These are phyloP conservation scores for Pollachius pollachius DNA, from an alignment of 2,113 vertebrate genomes.

Conservation along the genomic window DNA sequence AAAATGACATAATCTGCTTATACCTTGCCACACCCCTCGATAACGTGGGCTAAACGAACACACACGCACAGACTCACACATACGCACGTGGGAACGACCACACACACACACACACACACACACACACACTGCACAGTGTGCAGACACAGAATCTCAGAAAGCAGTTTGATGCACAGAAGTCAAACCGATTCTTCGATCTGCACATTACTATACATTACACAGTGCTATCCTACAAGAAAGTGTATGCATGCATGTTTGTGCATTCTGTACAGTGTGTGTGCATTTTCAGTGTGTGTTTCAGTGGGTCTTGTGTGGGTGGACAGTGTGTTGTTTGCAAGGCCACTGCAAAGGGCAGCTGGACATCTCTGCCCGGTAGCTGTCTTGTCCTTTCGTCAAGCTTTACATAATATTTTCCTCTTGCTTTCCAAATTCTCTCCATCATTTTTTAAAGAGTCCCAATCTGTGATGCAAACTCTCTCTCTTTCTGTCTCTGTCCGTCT, in stretches of 20 bases:
- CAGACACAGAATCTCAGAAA: background rate
- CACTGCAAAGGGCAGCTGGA: conserved; percentile 15
- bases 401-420: no score
- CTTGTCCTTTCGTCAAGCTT: conserved; percentile 14
- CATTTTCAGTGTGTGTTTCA: background rate
- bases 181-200: no score
- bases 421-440: no score
- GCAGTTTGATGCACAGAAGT: no score
- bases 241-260: no score
- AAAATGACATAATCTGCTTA: conserved; percentile 39
- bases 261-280: no score
- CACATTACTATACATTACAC: no score
- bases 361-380: conserved; percentile 14
- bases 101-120: conserved; percentile 9
- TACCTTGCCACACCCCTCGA: conserved; percentile 17
- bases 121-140: conserved; percentile 3
- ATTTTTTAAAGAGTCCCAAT: no score
- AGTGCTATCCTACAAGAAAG: no score
- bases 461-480: conserved; percentile 1
- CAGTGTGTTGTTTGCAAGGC: conserved; percentile 4
- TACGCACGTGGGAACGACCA: background rate
- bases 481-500: conserved; percentile 38
- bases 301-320: conserved; percentile 2
- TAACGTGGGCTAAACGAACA: conserved; percentile 46
- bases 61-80: background rate